Base-by-base conservation (phyloP, 1,140 invertebrate genomes). In the Vanessa atalanta region DNA sequence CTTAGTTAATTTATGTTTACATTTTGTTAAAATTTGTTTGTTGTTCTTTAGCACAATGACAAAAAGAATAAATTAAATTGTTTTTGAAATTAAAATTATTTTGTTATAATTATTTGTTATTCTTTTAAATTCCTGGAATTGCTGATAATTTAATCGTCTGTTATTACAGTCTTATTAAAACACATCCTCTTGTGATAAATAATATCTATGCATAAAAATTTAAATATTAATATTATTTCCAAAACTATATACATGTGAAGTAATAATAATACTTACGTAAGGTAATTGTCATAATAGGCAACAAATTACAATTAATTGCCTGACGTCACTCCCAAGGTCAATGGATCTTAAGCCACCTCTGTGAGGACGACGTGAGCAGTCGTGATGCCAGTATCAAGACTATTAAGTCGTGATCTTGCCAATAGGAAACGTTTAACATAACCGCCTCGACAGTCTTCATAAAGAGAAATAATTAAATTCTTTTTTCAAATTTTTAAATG, bases 261-360 rank as follows among this genome's bases (percentile, higher is more conserved):
- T 70, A 61, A 43, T 70, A 61, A 47, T 13, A 60, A 61, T 23
- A 65, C 26, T 72, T 48, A 43, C 37, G 37, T 43, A 9, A 43
- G 15, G 43, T 70, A 75, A 70, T 75, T 75, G 68, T 70, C 63
- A 75, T 75, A 75, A 75, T 60, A 70, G 53, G 6, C 73, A 50
- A 50, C 66, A 57, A 48, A 48, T 63, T 75, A 66, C 47, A 73
- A 72, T 75, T 77, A 73, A 65, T 70, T 47, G 63, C 31, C 50
- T 83, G 80, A 80, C 81, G 81, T 83, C 78, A 87, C 61, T 63
- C 53, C 66, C 77, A 77, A 86, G 85, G 84, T 79, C 75, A 65
- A 72, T 73, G 77, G 64, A 26, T 75, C 79, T 80, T 77, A 78
- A 76, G 70, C 71, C 67, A 71, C 31, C 13, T 20, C 71, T 26